Evolutionary conservation across 2,113 vertebrate genomes (phyloP).

Genomic region (Illadopsis cleaveri): DNA sequence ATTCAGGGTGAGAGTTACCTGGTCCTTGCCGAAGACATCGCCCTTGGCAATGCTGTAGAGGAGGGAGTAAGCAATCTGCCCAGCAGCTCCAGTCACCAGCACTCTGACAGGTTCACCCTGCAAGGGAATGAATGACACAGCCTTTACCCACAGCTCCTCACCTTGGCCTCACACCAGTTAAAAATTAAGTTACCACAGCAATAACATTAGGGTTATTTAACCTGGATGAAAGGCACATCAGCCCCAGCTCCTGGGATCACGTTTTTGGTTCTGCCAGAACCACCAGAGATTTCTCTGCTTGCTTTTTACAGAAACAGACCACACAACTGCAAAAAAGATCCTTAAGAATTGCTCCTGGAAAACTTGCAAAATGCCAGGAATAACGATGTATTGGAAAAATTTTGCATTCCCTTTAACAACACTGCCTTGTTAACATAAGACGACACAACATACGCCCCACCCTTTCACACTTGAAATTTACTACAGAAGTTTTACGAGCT

Average conservation of each 20-base stretch:
- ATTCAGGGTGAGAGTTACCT: conserved; percentile 76
- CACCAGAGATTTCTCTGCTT: neutral
- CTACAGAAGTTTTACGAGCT: neutral
- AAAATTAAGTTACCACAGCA: neutral
- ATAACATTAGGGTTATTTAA: neutral
- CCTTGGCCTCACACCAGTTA: neutral
- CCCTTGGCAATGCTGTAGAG: conserved; percentile 94
- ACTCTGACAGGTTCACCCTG: conserved; percentile 89
- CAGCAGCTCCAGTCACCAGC: conserved; percentile 94
- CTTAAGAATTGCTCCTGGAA: neutral
- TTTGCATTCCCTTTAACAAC: neutral
- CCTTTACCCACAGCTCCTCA: neutral
- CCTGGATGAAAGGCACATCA: neutral
- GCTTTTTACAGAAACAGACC: neutral
- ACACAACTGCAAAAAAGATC: neutral
- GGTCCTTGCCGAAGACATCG: conserved; percentile 96
- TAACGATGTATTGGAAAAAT: neutral
- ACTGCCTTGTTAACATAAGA: neutral
- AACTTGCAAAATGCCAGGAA: neutral
- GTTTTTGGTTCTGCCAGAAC: neutral
- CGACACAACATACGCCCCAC: neutral
- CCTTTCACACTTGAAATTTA: neutral
- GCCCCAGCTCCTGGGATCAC: neutral
- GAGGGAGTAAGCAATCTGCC: conserved; percentile 96
- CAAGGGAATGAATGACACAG: conserved; percentile 35